Evolutionary conservation across 2,888 invertebrate genomes (phyloP), one percentile per base, ranked within the genome.

Genomic region (Campoletis raptor): DNA sequence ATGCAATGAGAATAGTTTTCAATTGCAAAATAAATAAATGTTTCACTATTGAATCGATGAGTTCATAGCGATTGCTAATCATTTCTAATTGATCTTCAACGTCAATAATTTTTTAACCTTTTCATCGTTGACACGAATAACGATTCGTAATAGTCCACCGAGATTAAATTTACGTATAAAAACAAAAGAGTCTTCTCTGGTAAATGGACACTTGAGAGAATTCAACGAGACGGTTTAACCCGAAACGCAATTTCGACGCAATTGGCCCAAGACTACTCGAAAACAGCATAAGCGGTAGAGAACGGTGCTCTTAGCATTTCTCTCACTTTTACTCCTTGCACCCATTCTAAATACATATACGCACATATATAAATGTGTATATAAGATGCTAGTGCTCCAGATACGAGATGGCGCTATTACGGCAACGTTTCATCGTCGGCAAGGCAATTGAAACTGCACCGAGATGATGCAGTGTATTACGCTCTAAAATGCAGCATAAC

Each of bases 221-320:
- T 69, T 42, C 69, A 36, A 45, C 57, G 48, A 36, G 57, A 70
- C 30, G 42, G 70, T 66, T 48, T 37, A 76, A 61, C 70, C 66
- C 57, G 70, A 77, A 83, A 83, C 64, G 83, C 83, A 86, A 86
- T 86, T 83, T 77, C 83, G 70, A 77, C 76, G 79, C 85, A 80
- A 86, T 86, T 76, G 82, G 78, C 79, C 57, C 64, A 57, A 73
- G 72, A 48, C 61, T 70, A 64, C 82, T 70, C 70, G 76, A 77
- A 72, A 77, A 80, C 72, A 64, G 70, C 76, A 69, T 45, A 67
- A 76, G 36, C 64, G 52, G 61, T 54, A 40, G 54, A 79, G 69
- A 69, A 70, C 45, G 48, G 57, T 76, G 57, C 80, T 66, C 83
- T 48, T 72, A 76, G 52, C 57, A 57, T 83, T 80, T 83, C 69